A percentile compares a stretch with the other conserved stretches of the same genome.
phyloP scores from a whole-genome alignment of 2,797 vertebrate species.

The Tapera naevia region DNA sequence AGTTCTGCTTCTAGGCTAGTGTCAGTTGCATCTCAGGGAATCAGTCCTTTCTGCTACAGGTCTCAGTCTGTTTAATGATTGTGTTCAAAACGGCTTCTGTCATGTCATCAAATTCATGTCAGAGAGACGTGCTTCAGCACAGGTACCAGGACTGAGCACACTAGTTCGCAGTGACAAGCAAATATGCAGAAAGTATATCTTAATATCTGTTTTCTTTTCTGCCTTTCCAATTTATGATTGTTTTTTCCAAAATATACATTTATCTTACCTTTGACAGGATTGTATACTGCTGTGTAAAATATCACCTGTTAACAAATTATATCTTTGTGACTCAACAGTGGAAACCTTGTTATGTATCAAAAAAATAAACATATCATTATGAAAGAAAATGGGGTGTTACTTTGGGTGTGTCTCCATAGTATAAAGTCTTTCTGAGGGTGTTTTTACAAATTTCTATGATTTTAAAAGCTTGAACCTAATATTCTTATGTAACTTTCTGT shows the following conservation, averaged over 20 bases:
- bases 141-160: background rate
- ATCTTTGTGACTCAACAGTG: background rate
- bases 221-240: background rate
- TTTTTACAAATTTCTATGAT: background rate
- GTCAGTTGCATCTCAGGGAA: background rate
- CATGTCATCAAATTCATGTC: background rate
- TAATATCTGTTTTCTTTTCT: background rate
- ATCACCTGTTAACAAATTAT: background rate
- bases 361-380: background rate
- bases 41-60: background rate
- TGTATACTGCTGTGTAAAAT: background rate
- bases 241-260: background rate
- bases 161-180: background rate
- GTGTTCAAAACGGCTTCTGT: background rate
- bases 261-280: background rate
- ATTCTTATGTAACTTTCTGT: background rate
- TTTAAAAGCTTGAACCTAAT: background rate
- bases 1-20: slow-evolving; percentile 1
- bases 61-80: background rate
- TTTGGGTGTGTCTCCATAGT: background rate
- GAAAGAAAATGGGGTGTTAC: background rate
- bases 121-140: background rate
- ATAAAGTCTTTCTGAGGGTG: background rate
- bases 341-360: background rate
- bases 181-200: background rate